Evolutionary conservation across 2,113 vertebrate genomes (phyloP).

Genomic region (Nannobrachium achirus): DNA sequence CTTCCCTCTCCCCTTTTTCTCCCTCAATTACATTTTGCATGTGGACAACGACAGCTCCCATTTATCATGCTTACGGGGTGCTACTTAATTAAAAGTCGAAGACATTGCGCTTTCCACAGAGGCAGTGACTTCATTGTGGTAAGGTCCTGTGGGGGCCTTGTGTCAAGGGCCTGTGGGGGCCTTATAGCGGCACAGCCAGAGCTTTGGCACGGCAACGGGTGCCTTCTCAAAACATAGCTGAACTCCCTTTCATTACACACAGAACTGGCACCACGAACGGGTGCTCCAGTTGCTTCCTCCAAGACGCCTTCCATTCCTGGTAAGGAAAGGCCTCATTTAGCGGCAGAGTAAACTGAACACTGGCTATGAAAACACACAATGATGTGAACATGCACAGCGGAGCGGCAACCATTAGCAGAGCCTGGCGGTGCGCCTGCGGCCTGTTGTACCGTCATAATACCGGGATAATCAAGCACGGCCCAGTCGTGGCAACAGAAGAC

Average conservation of each 20-base stretch:
- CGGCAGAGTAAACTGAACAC: conserved; percentile 42
- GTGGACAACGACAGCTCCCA: conserved; percentile 17
- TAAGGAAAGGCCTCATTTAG: conserved; percentile 55
- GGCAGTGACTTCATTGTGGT: conserved; percentile 3
- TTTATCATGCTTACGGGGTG: conserved; percentile 24
- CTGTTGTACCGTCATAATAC: conserved; percentile 38
- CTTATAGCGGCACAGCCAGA: conserved; percentile 11
- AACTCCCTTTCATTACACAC: conserved; percentile 26
- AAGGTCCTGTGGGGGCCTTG: neutral
- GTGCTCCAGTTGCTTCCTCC: conserved; percentile 8
- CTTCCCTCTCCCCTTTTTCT: conserved; percentile 10
- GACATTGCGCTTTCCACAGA: conserved; percentile 10
- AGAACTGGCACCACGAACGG: conserved; percentile 16
- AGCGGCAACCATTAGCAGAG: conserved; percentile 11
- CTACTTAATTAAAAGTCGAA: conserved; percentile 49
- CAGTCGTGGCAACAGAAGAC: conserved; percentile 48
- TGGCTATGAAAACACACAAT: conserved; percentile 43
- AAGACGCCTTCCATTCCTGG: conserved; percentile 9
- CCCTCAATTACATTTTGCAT: conserved; percentile 29
- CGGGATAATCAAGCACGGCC: conserved; percentile 34
- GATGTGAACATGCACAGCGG: conserved; percentile 32
- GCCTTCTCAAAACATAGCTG: conserved; percentile 11
- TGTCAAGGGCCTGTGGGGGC: conserved; percentile 24
- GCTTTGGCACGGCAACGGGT: conserved; percentile 29
- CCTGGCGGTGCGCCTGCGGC: conserved; percentile 21